Conservation (phyloP, 64 coral and sea anemone genomes). For the Pocillopora damicornis region DNA sequence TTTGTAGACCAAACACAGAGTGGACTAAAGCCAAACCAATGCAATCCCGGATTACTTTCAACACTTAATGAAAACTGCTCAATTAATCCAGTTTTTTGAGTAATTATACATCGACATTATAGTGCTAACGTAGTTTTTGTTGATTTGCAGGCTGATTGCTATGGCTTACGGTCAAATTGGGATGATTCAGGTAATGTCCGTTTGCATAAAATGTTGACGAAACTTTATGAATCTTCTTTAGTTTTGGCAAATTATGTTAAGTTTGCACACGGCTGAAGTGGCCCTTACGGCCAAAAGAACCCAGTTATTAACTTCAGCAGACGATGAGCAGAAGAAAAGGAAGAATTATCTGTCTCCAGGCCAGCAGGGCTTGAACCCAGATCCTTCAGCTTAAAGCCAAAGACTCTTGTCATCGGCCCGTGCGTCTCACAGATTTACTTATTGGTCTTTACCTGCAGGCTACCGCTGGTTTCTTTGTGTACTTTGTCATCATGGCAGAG, state of each 20-base stretch:
- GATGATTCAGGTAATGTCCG: slow-evolving; percentile 84
- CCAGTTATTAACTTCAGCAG: neutral
- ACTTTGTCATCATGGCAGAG: slow-evolving; percentile 98
- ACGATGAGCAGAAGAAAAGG: neutral
- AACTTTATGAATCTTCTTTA: neutral
- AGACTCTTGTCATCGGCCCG: neutral
- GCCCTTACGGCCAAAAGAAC: neutral
- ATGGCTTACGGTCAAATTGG: slow-evolving; percentile 77
- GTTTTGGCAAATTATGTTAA: neutral
- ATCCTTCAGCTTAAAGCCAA: neutral
- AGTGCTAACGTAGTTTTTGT: neutral
- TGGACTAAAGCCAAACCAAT: too few species aligned
- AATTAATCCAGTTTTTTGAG: too few species aligned
- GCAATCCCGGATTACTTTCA: too few species aligned
- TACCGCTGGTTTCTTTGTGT: slow-evolving; percentile 92
- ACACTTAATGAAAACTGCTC: too few species aligned
- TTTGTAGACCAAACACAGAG: too few species aligned
- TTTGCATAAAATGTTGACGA: too few species aligned
- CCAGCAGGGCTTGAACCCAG: too few species aligned
- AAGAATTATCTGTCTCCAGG: too few species aligned
- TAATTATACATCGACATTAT: too few species aligned
- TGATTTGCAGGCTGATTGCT: slow-evolving; percentile 72
- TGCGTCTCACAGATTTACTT: neutral
- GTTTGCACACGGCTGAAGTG: too few species aligned
- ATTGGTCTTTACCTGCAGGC: slow-evolving; percentile 45